Base-by-base conservation (phyloP, 2,797 vertebrate species). In the Luscinia luscinia region DNA sequence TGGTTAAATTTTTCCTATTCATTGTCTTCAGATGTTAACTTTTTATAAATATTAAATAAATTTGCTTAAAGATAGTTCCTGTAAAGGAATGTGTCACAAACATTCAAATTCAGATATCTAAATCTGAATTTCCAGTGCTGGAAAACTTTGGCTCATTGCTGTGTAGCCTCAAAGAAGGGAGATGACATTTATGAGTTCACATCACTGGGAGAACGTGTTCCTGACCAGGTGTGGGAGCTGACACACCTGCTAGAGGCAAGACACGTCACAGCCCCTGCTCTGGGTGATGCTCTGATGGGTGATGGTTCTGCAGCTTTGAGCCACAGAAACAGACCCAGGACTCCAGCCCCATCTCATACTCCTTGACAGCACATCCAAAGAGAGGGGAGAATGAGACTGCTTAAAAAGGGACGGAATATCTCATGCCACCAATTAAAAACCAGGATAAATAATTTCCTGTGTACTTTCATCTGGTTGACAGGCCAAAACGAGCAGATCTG, bases 21-120 rank as follows among this genome's bases (percentile, higher is more conserved):
- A 43, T 82, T 86, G 67, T 81, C 51, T 92, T 43, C 3, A 12
- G 34, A 78, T 54, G 55, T 49, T 85, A 83, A 87, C 10, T 61
- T 85, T 87, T 80, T 58, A 61, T 75, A 90, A 89, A 87, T 70
- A 72, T 48, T 74, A 69, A 81, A 93, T 84, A 78, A 52, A 67
- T 92, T 79, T 79, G 58, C 30, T 85, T 68, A 85, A 0, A 2
- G 30, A 77, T 51, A 32, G 10, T 54, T 94, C 58, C 36, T 3
- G 3, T 78, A 81, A 93, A 93, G 9, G 45, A 77, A n/a, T 4
- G 6, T 94, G 58, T 88, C 41, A 81, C 22, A 70, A 81, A 64
- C 36, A 72, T 43, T 69, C 24, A 77, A 17, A 73, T 69, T 66
- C 58, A 87, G 63, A 12, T 34, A 49, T 24, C 45, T 55, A 76